Evolutionary conservation across 1,140 invertebrate genomes (phyloP).

Genomic region (Pogonus chalceus): DNA sequence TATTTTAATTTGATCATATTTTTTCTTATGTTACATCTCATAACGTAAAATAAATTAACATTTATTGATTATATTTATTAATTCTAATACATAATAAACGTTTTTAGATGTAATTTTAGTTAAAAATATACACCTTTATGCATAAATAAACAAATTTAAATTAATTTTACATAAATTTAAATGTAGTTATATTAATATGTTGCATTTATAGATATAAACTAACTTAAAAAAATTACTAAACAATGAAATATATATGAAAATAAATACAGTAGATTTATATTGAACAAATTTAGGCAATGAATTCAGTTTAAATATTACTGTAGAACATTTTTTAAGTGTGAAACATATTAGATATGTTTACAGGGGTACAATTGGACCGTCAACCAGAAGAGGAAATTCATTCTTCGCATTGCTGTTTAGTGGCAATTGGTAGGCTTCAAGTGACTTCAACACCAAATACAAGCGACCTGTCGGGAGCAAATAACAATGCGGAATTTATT

Average conservation of each 20-base stretch:
- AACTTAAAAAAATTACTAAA: not conserved
- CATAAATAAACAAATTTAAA: no score
- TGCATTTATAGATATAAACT: not conserved
- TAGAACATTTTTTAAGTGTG: slow-evolving; percentile 16
- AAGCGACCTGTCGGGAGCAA: slow-evolving; percentile 74
- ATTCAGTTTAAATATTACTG: slow-evolving; percentile 2
- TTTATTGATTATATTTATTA: no score
- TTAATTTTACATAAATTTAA: not conserved
- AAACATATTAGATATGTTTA: slow-evolving; percentile 52
- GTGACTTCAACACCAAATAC: slow-evolving; percentile 93
- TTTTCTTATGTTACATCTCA: no score
- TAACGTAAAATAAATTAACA: no score
- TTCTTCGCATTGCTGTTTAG: slow-evolving; percentile 86
- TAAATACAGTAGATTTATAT: slow-evolving; percentile 7
- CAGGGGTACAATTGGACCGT: slow-evolving; percentile 75
- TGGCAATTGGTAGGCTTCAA: slow-evolving; percentile 90
- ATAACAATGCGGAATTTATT: slow-evolving; percentile 84
- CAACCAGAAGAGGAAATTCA: slow-evolving; percentile 68
- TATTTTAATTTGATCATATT: no score
- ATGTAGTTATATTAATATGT: not conserved
- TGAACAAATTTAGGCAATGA: not conserved
- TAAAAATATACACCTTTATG: no score
- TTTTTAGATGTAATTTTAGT: no score
- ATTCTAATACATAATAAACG: no score
- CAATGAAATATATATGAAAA: not conserved